Evolutionary conservation across 2,113 vertebrate species (phyloP), one percentile per base, ranked within the genome.

Genomic region (Eidolon helvum): DNA sequence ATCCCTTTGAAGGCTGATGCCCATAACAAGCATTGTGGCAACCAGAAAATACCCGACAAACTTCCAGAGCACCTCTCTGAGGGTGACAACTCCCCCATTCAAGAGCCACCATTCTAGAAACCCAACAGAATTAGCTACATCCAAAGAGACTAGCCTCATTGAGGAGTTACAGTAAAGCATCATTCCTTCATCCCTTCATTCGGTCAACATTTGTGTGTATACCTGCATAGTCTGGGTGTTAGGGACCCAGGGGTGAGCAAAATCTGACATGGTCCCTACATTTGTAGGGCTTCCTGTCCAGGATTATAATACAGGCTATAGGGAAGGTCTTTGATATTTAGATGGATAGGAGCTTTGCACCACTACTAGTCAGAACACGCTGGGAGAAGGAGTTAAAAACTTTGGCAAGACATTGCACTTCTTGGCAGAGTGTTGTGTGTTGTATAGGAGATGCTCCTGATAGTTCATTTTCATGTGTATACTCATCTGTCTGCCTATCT

Each of bases 121-220:
- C 10, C 59, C n/a, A 45, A 21, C 7, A 30, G 69, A 30, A 40
- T 1, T 26, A 43, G 24, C 66, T 43, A 1, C 48, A 30, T 18
- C 15, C 19, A 2, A n/a, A 48, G 35, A 33, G 1, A 45, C 59
- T 3, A 16, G 2, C 63, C 30, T 78, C 28, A 7, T 0, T 24
- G 43, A 28, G 7, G 71, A 0, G 11, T 4, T 7, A 14, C 10
- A 4, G 15, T 0, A 8, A 5, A 7, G 45, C 0, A 2, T 5
- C 78, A 11, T 12, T 2, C 16, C 33, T 50, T 35, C 38, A 1
- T 55, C 21, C 12, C 16, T 57, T 26, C 55, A 1, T 24, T 26
- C 35, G 18, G 18, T 38, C 35, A 38, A 4, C 21, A 1, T 10
- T 5, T 65, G 30, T 78, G 28, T 14, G 7, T 7, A 1, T 0